phyloP scores from a whole-genome alignment of 2,888 invertebrate genomes.

The Drosophila formosana region DNA sequence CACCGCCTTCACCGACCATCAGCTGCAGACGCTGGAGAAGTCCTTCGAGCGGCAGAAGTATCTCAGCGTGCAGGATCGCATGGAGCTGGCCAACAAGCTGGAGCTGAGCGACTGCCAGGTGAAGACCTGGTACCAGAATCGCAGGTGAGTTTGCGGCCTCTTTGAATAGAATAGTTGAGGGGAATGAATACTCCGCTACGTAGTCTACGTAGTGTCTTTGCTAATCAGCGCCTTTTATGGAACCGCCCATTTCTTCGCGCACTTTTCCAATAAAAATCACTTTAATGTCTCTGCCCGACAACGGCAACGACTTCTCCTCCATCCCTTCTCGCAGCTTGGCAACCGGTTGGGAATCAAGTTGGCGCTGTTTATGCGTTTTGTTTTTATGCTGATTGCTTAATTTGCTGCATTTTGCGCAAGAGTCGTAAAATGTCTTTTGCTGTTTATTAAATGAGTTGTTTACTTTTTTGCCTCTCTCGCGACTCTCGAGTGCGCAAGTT shows the following conservation, averaged over 20 bases:
- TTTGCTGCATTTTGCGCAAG: conserved; percentile 79
- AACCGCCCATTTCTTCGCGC: conserved; percentile 77
- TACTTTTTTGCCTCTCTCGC: conserved; percentile 39
- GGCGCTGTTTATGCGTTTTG: conserved; percentile 65
- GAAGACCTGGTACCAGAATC: conserved; percentile 99
- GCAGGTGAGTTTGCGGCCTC: conserved; percentile 90
- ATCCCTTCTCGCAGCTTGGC: neutral
- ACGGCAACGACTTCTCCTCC: neutral
- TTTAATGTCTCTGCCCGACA: conserved; percentile 55
- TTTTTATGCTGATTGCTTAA: conserved; percentile 81
- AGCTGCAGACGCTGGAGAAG: conserved; percentile 97
- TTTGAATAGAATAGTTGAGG: conserved; percentile 31
- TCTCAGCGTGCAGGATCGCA: conserved; percentile 97
- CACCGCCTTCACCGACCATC: conserved; percentile 99
- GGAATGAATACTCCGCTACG: too few species aligned
- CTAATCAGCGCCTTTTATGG: conserved; percentile 77
- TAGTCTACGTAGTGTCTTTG: conserved; percentile 23
- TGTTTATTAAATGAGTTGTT: conserved; percentile 64
- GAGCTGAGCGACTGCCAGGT: conserved; percentile 99
- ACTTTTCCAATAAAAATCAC: conserved; percentile 76
- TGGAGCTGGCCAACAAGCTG: conserved; percentile 98
- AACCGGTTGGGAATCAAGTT: conserved; percentile 61
- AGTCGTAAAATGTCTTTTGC: conserved; percentile 65
- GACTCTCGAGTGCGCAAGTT: conserved; percentile 62
- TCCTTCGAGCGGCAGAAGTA: conserved; percentile 99